Conservation (phyloP, 2,113 vertebrate species). For the Hypanus sabinus region DNA sequence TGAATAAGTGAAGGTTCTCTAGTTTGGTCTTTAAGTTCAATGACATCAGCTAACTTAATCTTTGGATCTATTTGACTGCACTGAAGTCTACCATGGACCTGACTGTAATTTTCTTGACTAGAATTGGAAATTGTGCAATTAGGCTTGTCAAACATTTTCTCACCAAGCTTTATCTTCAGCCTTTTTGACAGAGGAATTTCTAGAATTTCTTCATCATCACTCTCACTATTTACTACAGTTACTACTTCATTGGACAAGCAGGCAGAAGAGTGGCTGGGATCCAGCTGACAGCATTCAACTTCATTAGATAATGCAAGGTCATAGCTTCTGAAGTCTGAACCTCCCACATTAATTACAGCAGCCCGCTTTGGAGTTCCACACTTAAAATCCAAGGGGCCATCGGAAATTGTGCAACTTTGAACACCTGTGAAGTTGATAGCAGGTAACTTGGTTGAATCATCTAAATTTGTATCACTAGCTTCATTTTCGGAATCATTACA, state of each 20-base stretch:
- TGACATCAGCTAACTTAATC: no score
- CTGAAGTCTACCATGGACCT: not conserved
- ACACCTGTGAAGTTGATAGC: constrained; percentile 51
- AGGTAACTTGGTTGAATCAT: constrained; percentile 60
- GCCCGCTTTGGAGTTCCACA: not conserved
- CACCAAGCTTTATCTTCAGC: constrained; percentile 50
- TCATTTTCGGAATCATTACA: constrained; percentile 15
- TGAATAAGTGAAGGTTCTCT: not conserved
- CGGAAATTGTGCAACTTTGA: constrained; percentile 25
- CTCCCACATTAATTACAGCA: constrained; percentile 37
- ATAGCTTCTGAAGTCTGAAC: constrained; percentile 34
- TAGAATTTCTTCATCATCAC: constrained; percentile 54
- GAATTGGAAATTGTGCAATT: not conserved
- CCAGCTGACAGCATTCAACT: not conserved
- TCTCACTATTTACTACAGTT: constrained; percentile 60
- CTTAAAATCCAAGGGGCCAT: not conserved
- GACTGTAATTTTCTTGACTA: not conserved
- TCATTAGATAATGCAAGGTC: not conserved
- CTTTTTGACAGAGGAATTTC: constrained; percentile 56
- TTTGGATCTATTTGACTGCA: not conserved
- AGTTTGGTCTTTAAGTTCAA: not conserved
- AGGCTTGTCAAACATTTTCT: not conserved
- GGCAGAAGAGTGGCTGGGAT: not conserved
- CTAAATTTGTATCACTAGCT: constrained; percentile 48
- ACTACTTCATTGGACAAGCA: constrained; percentile 3